A percentile compares a stretch with the other conserved stretches of the same genome.
Conservation (phyloP, 2,797 vertebrate genomes). For the Poeciliopsis infans region DNA sequence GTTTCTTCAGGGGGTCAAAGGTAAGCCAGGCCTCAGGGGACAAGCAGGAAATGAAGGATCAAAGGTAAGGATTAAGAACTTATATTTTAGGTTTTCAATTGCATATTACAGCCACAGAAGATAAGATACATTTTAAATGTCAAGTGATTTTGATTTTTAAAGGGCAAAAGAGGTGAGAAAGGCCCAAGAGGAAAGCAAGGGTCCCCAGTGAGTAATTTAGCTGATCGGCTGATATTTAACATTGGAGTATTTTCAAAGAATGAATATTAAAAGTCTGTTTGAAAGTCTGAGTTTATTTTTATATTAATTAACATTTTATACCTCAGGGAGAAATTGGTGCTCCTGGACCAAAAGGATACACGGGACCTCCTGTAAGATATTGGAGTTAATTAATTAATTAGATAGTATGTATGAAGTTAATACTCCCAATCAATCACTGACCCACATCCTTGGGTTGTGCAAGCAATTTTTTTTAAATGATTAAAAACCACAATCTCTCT, state of each 20-base stretch:
- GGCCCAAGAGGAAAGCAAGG: constrained; percentile 74
- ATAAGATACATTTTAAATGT: not conserved
- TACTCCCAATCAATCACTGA: not conserved
- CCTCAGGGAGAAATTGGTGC: constrained; percentile 74
- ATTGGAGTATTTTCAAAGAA: not conserved
- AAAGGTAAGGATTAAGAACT: constrained; percentile 64
- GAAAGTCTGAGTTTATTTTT: not conserved
- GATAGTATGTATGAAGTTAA: not conserved
- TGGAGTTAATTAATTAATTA: not conserved
- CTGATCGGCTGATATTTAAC: not conserved
- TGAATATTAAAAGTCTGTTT: not conserved
- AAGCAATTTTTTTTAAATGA: not conserved
- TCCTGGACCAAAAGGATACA: constrained; percentile 74
- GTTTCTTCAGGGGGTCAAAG: constrained; percentile 74
- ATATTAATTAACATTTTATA: not conserved
- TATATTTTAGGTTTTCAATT: not conserved
- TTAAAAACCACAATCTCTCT: not conserved
- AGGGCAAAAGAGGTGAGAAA: constrained; percentile 75
- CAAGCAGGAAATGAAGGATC: constrained; percentile 60
- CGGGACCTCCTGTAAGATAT: constrained; percentile 74
- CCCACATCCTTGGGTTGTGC: not conserved
- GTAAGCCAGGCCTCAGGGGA: constrained; percentile 66
- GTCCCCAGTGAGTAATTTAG: constrained; percentile 62
- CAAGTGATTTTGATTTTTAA: constrained; percentile 9
- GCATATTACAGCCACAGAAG: not conserved